Base-by-base conservation (phyloP, 2,888 invertebrate species). In the Pandemis heparana region DNA sequence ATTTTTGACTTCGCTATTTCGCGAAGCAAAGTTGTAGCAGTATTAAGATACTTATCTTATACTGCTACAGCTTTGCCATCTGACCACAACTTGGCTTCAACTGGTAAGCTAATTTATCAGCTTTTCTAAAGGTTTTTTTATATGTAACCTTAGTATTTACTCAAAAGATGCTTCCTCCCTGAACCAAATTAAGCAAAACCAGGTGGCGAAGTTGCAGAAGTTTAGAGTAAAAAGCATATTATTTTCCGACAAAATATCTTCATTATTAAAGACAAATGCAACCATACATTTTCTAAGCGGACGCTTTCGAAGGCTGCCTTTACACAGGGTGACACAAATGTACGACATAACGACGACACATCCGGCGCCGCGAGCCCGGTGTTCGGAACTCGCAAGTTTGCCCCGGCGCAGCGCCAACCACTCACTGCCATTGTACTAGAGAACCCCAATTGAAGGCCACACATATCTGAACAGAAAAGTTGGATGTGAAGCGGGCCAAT, bases 341-440 rank as follows among this genome's bases (percentile, higher is more conserved):
- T 66, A 51, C 67, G 48, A 18, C 61, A 53, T 39, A 48, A 65
- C 56, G 56, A 41, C 66, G 61, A 23, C 74, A 51, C 64, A 62
- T 64, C 64, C 65, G 77, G 80, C 79, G 87, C 86, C 86, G 84
- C 86, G 82, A 80, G 75, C 77, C 80, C 78, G 80, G 80, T 77
- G 75, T 79, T 80, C 85, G 85, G 87, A 85, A 86, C 83, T 79
- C 78, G 78, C 82, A 85, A 87, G 85, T 84, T 85, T 85, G 80
- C 79, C 80, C 75, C 74, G 77, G 77, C 74, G 77, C 82, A 82
- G 63, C 43, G 12, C 48, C 6, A 16, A 38, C 16, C n/a, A 16
- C 23, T 32, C n/a, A 16, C 23, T 32, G 14, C 63, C 5, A 51
- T 73, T 69, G 73, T 73, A 62, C 12, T 46, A n/a, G 10, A n/a